Evolutionary conservation across 2,113 vertebrate genomes (phyloP).

Genomic region (Physeter macrocephalus): DNA sequence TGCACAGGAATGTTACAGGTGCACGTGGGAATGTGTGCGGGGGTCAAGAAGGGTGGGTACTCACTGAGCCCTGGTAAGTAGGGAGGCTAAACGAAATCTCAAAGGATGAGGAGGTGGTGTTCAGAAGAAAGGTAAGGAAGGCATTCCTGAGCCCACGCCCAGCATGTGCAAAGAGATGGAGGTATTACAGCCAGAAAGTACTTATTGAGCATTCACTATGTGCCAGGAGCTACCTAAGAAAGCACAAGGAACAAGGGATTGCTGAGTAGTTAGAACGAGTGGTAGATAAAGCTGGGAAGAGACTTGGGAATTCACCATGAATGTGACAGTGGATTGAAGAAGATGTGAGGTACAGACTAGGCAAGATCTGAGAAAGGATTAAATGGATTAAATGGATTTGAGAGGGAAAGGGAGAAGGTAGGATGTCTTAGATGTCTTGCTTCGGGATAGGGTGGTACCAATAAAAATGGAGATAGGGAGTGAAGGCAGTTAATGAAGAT

Average conservation of each 20-base stretch:
- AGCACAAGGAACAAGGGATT: not conserved
- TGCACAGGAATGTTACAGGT: not conserved
- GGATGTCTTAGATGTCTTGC: not conserved
- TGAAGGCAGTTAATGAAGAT: not conserved
- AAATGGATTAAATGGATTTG: not conserved
- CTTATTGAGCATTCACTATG: not conserved
- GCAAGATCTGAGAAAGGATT: not conserved
- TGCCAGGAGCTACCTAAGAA: not conserved
- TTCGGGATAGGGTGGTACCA: not conserved
- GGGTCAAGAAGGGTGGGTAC: too few relatives aligned
- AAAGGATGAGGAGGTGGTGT: not conserved
- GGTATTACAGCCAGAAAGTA: not conserved
- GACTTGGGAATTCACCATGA: not conserved
- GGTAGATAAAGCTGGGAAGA: not conserved
- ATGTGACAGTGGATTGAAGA: not conserved
- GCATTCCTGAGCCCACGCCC: not conserved
- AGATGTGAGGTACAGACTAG: not conserved
- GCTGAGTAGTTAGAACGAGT: not conserved
- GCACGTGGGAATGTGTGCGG: rapidly evolving
- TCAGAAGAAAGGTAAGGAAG: not conserved
- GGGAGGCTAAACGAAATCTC: not conserved
- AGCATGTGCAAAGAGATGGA: not conserved
- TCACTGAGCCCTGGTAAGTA: not conserved
- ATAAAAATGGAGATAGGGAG: not conserved
- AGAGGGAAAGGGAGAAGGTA: not conserved